Evolutionary conservation across 2,113 vertebrate genomes (phyloP).

Genomic region (Muscicapa adusta): DNA sequence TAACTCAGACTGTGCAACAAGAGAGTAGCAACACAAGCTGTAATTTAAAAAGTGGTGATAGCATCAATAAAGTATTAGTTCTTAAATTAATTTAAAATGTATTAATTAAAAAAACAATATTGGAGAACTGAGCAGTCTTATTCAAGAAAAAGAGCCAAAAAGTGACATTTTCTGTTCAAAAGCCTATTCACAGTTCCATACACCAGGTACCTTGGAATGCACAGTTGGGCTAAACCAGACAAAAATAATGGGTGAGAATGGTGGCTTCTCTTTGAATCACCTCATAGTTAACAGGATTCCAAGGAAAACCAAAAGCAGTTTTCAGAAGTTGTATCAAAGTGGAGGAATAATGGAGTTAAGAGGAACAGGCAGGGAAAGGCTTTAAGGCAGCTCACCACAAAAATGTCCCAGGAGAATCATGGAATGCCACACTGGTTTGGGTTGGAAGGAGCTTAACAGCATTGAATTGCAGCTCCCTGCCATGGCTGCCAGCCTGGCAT

Average conservation of each 20-base stretch:
- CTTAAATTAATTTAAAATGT: not conserved
- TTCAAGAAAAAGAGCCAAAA: not conserved
- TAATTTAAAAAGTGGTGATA: not conserved
- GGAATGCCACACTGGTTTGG: not conserved
- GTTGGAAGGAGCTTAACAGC: not conserved
- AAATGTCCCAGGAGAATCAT: not conserved
- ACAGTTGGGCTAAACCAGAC: not conserved
- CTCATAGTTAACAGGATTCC: not conserved
- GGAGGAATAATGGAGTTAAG: not conserved
- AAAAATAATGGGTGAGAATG: not conserved
- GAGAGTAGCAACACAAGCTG: fast-evolving
- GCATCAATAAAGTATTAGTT: not conserved
- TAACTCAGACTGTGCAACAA: not conserved
- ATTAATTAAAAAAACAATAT: not conserved
- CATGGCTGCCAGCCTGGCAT: too few relatives aligned
- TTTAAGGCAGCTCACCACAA: not conserved
- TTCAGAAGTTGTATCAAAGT: not conserved
- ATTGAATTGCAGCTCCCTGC: not conserved
- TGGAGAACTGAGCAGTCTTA: not conserved
- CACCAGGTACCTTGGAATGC: not conserved
- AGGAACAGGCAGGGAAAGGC: not conserved
- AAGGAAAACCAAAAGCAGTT: not conserved
- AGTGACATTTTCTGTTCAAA: not conserved
- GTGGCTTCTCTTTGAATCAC: not conserved
- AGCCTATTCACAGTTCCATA: not conserved